Base-by-base conservation (phyloP, 92 coral and sea anemone genomes). In the Phymanthus crucifer region DNA sequence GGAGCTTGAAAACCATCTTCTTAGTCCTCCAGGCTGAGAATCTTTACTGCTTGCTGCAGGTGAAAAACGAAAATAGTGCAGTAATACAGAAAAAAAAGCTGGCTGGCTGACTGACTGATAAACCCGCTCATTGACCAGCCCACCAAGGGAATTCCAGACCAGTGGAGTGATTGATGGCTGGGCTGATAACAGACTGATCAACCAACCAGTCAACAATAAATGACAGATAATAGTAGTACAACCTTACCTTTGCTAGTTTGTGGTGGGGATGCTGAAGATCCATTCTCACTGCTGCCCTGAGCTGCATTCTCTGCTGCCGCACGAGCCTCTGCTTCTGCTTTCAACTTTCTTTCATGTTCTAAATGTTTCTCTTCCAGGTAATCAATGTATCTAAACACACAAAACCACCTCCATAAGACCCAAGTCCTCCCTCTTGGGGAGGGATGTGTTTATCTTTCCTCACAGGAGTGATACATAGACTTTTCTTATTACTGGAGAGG, bases 371-470 rank as follows among this genome's bases (percentile, higher is more conserved):
- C 87, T 52, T 89, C 87, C 72, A 95, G 79, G 79, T 82, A 70
- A 26, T 82, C 82, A 13, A 89, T 87, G 83, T 90, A 95, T 74
- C 99, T 95, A 45, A 16, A 69, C 31, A 52, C 24, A 54, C 64
- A 21, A 24, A 54, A 54, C n/a, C 6, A 54, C 64, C 27, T 54
- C 7, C 27, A 21, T 54, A 24, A 54, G 9, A 2, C 64, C 6
- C 24, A 71, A 43, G 48, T 43, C 48, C 14, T 43, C 14, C 13
- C 48, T 43, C 2, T 43, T 17, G 14, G 18, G 48, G 48, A 43
- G 10, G 10, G 43, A n/a, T n/a, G n/a, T n/a, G n/a, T n/a, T n/a
- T n/a, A n/a, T n/a, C n/a, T n/a, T n/a, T n/a, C n/a, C n/a, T n/a
- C n/a, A n/a, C n/a, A n/a, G n/a, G n/a, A n/a, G n/a, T n/a, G n/a